Percentiles rank a stretch among this genome's conserved stretches.
phyloP scores from a whole-genome alignment of 2,797 vertebrate species.

The Podarcis siculus region DNA sequence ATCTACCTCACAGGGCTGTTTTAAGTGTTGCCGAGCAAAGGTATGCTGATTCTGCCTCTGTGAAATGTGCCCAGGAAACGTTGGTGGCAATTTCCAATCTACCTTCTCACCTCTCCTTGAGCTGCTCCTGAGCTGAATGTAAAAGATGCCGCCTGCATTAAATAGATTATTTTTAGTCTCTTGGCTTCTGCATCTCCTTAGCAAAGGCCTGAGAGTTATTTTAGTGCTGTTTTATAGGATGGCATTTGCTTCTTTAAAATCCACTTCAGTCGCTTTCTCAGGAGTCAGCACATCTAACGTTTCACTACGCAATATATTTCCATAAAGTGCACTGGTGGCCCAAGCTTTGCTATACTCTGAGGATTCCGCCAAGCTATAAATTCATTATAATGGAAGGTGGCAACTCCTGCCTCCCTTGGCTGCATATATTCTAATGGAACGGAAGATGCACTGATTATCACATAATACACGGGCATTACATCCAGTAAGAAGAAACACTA shows the following conservation, averaged over 20 bases:
- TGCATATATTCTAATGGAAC: constrained; percentile 55
- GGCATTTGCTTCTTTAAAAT: constrained; percentile 59
- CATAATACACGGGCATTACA: constrained; percentile 67
- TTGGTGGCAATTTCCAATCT: constrained; percentile 14
- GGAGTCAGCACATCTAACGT: constrained; percentile 66
- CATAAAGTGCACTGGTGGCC: constrained; percentile 50
- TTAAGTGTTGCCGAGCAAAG: background rate
- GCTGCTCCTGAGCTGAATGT: constrained; percentile 53
- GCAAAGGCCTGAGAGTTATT: constrained; percentile 63
- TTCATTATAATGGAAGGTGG: constrained; percentile 62
- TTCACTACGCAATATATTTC: constrained; percentile 44
- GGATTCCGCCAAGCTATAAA: constrained; percentile 59
- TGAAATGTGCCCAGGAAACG: background rate
- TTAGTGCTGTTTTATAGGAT: constrained; percentile 61
- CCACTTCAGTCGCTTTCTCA: constrained; percentile 45
- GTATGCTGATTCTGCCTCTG: background rate
- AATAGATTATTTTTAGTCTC: constrained; percentile 38
- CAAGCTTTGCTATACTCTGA: constrained; percentile 58
- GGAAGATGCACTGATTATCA: constrained; percentile 73
- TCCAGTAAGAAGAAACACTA: constrained; percentile 63
- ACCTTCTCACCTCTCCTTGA: background rate
- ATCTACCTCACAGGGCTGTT: constrained; percentile 1
- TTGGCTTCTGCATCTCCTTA: constrained; percentile 47
- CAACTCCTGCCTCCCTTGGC: constrained; percentile 47
- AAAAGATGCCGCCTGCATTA: constrained; percentile 43